Evolutionary conservation across 2,113 vertebrate species (phyloP).

Genomic region (Notechis scutatus): DNA sequence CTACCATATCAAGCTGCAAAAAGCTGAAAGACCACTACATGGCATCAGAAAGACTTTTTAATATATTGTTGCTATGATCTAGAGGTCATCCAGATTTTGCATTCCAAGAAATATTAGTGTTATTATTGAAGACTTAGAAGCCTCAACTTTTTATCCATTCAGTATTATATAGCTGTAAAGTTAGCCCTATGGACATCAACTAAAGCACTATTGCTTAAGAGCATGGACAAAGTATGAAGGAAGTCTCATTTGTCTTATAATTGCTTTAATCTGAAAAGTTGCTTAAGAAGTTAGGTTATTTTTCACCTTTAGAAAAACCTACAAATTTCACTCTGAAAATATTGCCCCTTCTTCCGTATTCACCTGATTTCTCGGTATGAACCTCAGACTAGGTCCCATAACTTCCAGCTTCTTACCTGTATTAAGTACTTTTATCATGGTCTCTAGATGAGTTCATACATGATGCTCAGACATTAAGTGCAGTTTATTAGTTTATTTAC

Average conservation of each 20-base stretch:
- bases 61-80: not conserved
- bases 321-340: not conserved
- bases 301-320: not conserved
- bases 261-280: not conserved
- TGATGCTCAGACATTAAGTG: not conserved
- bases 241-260: not conserved
- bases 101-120: not conserved
- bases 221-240: not conserved
- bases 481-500: not conserved
- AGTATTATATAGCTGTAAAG: not conserved
- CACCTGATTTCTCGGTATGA: not conserved
- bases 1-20: not conserved
- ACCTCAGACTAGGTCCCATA: not conserved
- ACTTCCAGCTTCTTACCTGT: not conserved
- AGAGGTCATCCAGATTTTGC: not conserved
- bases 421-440: not conserved
- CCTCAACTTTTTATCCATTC: not conserved
- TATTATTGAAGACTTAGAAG: not conserved
- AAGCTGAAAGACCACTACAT: not conserved
- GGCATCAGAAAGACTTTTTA: not conserved
- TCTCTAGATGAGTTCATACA: not conserved
- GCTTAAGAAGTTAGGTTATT: not conserved
- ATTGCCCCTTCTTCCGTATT: not conserved
- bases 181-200: not conserved
- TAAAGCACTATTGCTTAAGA: not conserved